A percentile compares a stretch with the other conserved stretches of the same genome.
Evolutionary conservation across 37 sponge, comb jelly and placozoan species (phyloP).

Genomic region (Petrosia ficiformis): DNA sequence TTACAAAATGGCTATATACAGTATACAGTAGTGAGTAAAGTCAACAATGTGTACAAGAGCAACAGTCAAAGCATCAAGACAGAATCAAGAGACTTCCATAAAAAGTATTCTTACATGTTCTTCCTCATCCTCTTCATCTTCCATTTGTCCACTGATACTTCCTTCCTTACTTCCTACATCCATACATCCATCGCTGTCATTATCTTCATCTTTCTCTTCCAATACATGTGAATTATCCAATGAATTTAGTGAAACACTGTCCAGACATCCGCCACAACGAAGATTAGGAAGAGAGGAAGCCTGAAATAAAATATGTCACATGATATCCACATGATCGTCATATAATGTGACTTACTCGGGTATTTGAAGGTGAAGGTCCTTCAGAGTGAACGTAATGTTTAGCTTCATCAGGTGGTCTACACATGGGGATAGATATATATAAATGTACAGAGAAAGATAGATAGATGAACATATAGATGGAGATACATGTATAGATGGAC

Average conservation of each 20-base stretch:
- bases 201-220: slow-evolving; percentile 12
- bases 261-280: neutral
- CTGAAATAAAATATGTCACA: neutral
- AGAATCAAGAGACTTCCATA: too few species aligned
- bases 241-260: neutral
- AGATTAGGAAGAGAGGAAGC: neutral
- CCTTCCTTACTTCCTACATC: neutral
- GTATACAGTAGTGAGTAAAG: too few species aligned
- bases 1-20: too few species aligned
- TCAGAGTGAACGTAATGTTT: slow-evolving; percentile 53
- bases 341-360: slow-evolving; percentile 1
- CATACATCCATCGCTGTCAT: neutral
- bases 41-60: too few species aligned
- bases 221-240: neutral
- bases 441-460: slow-evolving; percentile 1
- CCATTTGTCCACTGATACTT: neutral
- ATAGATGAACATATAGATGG: too few species aligned
- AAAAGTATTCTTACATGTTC: neutral
- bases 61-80: too few species aligned
- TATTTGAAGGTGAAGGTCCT: slow-evolving; percentile 49
- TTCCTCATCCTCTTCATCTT: slow-evolving; percentile 24
- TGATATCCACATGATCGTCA: neutral
- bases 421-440: neutral
- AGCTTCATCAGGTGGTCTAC: slow-evolving; percentile 30
- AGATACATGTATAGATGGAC: too few species aligned